These are phyloP conservation scores for Sternotherus odoratus DNA, from an alignment of 2,797 vertebrate genomes.

Conservation along the genomic window DNA sequence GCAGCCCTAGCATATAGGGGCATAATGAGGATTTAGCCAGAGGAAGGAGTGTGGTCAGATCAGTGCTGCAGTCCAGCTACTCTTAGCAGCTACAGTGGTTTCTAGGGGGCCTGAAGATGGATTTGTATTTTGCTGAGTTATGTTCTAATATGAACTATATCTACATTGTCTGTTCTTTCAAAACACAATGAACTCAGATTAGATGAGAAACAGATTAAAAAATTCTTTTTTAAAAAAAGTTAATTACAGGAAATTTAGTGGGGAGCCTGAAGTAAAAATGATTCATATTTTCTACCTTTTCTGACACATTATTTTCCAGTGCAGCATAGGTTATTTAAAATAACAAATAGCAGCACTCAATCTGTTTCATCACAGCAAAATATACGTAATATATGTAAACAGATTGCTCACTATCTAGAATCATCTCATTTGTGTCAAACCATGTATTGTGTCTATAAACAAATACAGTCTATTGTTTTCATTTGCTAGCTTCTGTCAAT, in stretches of 20 bases:
- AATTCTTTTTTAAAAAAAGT: not conserved
- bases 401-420: not conserved
- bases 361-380: not conserved
- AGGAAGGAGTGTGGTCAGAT: not conserved
- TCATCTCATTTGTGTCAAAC: not conserved
- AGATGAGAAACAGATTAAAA: not conserved
- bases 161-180: not conserved
- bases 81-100: not conserved
- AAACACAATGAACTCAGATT: slow-evolving; percentile 3
- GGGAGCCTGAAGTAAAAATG: not conserved
- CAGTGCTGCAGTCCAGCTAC: not conserved
- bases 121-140: not conserved
- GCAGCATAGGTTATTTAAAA: not conserved
- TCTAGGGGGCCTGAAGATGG: not conserved
- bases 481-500: not conserved
- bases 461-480: not conserved
- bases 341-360: not conserved
- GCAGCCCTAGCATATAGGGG: not conserved
- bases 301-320: not conserved
- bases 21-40: not conserved
- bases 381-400: not conserved
- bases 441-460: not conserved
- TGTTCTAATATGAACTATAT: not conserved
- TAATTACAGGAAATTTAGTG: not conserved
- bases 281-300: not conserved